Evolutionary conservation across 1,140 invertebrate genomes (phyloP).

Genomic region (Megalopta genalis): DNA sequence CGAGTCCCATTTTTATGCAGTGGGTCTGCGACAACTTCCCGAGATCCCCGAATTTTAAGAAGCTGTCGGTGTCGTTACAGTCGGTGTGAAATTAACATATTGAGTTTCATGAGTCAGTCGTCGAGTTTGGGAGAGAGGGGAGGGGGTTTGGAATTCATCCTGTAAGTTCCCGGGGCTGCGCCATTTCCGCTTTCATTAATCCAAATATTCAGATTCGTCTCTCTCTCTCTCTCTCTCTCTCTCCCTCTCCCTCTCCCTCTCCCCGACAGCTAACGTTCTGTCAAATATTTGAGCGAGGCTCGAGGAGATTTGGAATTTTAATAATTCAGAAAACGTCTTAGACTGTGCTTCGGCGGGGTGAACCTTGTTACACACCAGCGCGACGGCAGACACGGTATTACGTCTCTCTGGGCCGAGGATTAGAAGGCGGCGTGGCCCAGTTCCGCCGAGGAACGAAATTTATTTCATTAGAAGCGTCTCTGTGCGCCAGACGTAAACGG

Average conservation of each 20-base stretch:
- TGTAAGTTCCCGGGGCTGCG: neutral
- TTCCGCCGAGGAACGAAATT: constrained; percentile 37
- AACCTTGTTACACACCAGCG: neutral
- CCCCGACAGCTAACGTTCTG: neutral
- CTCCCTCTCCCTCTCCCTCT: too few relatives aligned
- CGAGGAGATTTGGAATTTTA: neutral
- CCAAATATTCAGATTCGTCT: neutral
- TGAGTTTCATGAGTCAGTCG: neutral
- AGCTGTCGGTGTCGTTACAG: neutral
- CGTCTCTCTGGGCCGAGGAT: constrained; percentile 10
- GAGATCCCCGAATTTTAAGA: neutral
- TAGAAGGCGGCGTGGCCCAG: constrained; percentile 35
- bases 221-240: too few relatives aligned
- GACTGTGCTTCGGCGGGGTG: neutral
- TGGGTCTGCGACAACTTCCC: neutral
- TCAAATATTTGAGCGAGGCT: constrained; percentile 1
- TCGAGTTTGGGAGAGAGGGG: neutral
- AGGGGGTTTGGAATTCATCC: neutral
- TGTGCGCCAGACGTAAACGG: constrained; percentile 41
- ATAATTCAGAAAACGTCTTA: constrained; percentile 10
- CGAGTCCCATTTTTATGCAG: too few relatives aligned
- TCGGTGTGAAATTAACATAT: neutral
- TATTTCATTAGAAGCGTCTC: constrained; percentile 39
- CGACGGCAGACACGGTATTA: neutral
- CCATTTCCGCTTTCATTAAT: constrained; percentile 3